Conservation (phyloP, 2,797 vertebrate genomes). For the Gobio occitaniae region DNA sequence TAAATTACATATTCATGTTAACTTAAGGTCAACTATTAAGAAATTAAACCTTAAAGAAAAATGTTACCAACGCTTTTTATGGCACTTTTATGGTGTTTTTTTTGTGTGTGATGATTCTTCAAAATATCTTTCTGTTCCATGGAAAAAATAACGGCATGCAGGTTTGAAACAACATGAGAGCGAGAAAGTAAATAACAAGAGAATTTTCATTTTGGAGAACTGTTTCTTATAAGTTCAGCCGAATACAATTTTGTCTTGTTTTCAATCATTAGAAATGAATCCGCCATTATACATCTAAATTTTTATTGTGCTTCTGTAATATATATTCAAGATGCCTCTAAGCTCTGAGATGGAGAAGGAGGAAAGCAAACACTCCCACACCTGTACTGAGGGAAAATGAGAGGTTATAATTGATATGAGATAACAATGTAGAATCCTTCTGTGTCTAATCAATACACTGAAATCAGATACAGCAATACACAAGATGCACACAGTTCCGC, state of each 20-base stretch:
- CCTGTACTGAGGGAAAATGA: not conserved
- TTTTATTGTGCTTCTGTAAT: not conserved
- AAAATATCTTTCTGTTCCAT: not conserved
- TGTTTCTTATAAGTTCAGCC: not conserved
- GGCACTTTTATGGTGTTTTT: no score
- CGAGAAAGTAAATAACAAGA: not conserved
- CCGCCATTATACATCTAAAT: not conserved
- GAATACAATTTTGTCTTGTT: not conserved
- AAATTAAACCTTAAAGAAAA: no score
- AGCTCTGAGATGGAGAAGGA: not conserved
- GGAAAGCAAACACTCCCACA: constrained; percentile 12
- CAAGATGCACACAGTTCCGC: not conserved
- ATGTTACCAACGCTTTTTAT: no score
- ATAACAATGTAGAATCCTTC: not conserved
- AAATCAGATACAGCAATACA: not conserved
- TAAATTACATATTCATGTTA: no score
- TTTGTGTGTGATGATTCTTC: not conserved
- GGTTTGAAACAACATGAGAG: not conserved
- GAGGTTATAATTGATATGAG: constrained; percentile 4
- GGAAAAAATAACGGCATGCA: not conserved
- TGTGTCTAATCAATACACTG: not conserved
- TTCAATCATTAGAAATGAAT: not conserved
- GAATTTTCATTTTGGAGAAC: not conserved
- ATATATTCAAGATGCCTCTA: constrained; percentile 3
- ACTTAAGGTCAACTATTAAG: no score